phyloP scores from a whole-genome alignment of 2,797 vertebrate genomes.

The Schizopygopsis malacanthus region DNA sequence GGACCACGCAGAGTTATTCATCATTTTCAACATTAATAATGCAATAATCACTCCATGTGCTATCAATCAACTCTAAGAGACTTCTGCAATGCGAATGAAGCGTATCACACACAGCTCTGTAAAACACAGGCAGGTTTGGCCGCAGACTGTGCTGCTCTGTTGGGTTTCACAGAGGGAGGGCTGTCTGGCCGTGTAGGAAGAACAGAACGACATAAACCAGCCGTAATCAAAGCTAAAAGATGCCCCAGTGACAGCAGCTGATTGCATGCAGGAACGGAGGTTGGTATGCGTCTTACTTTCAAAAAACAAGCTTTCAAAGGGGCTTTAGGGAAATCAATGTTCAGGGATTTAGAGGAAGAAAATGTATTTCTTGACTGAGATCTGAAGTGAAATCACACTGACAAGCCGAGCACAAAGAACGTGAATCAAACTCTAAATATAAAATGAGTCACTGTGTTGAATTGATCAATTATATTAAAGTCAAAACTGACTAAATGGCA shows the following conservation, averaged over 20 bases:
- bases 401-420: neutral
- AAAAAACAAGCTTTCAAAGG: constrained; percentile 30
- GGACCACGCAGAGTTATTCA: neutral
- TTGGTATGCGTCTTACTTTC: constrained; percentile 29
- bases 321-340: constrained; percentile 4
- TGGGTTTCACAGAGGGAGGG: constrained; percentile 47
- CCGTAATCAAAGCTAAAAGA: constrained; percentile 56
- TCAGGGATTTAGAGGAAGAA: neutral
- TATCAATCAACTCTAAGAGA: constrained; percentile 14
- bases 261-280: constrained; percentile 59
- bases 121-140: constrained; percentile 32
- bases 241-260: constrained; percentile 63
- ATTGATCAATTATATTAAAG: neutral
- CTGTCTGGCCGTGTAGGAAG: constrained; percentile 61
- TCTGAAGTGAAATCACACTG: neutral
- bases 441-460: neutral
- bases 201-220: constrained; percentile 45
- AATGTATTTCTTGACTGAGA: neutral
- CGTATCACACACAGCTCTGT: constrained; percentile 41
- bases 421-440: neutral
- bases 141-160: constrained; percentile 38
- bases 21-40: neutral
- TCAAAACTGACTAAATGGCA: neutral
- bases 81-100: constrained; percentile 15
- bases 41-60: neutral